Percentiles rank a stretch among this genome's conserved stretches.
phyloP scores from a whole-genome alignment of 2,113 vertebrate genomes.

The Boulengeromyrus knoepffleri region DNA sequence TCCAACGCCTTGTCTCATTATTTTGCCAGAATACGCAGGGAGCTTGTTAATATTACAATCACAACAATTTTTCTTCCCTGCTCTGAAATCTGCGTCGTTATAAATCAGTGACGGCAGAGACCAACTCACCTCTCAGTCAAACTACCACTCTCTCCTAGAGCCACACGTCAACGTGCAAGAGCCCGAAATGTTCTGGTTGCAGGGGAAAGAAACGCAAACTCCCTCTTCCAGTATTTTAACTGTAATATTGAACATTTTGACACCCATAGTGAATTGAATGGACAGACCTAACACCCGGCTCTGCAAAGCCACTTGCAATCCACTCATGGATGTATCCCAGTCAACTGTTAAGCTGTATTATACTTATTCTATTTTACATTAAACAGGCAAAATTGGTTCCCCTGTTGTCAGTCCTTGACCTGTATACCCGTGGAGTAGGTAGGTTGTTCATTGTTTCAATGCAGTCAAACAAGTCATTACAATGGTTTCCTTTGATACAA shows the following conservation, averaged over 20 bases:
- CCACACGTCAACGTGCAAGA: not conserved
- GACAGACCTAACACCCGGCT: not conserved
- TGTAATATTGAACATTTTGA: not conserved
- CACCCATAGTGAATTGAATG: not conserved
- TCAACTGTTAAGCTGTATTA: not conserved
- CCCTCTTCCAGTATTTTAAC: not conserved
- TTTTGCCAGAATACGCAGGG: slow-evolving; percentile 49
- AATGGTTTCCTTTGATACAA: not conserved
- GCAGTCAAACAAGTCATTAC: not conserved
- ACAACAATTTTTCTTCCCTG: slow-evolving; percentile 36
- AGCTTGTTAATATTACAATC: slow-evolving; percentile 44
- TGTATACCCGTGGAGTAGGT: not conserved
- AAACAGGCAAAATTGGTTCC: not conserved
- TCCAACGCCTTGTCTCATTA: slow-evolving; percentile 63
- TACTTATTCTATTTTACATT: not conserved
- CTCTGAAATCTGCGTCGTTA: slow-evolving; percentile 44
- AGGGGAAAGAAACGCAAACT: not conserved
- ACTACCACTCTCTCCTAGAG: not conserved
- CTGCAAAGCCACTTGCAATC: not conserved
- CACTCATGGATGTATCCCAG: not conserved
- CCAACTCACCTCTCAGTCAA: not conserved
- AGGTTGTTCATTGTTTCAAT: not conserved
- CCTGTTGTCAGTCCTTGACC: not conserved
- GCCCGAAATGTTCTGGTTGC: not conserved
- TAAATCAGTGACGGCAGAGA: not conserved